A percentile compares a stretch with the other conserved stretches of the same genome.
Conservation (phyloP, 2,113 vertebrate species). For the Pheucticus melanocephalus region DNA sequence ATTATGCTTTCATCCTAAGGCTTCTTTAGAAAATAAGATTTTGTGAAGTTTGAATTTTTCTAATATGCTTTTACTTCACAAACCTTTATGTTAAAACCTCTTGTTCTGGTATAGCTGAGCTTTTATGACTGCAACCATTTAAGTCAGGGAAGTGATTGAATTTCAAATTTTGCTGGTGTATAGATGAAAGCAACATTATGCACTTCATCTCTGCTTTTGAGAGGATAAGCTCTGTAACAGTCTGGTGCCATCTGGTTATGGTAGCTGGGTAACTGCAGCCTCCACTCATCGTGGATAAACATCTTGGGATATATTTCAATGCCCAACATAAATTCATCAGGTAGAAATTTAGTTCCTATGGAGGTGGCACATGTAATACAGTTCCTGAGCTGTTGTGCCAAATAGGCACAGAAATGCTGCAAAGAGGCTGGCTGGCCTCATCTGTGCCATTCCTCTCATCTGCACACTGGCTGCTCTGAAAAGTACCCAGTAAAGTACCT, state of each 20-base stretch:
- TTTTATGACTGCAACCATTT: not conserved
- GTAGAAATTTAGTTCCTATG: not conserved
- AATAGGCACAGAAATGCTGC: not conserved
- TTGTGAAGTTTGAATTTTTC: not conserved
- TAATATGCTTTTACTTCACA: not conserved
- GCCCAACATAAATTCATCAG: not conserved
- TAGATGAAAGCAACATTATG: rapidly evolving
- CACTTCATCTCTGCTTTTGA: not conserved
- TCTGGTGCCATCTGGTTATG: not conserved
- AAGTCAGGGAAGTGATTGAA: not conserved
- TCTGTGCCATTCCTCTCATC: rapidly evolving
- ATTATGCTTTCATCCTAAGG: not conserved
- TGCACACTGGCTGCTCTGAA: not conserved
- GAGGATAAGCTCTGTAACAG: not conserved
- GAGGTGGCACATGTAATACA: not conserved
- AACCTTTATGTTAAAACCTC: not conserved
- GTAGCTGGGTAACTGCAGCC: not conserved
- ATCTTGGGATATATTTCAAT: not conserved
- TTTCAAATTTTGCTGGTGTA: not conserved
- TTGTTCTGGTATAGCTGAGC: not conserved
- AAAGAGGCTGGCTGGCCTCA: not conserved
- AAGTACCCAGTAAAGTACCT: rapidly evolving
- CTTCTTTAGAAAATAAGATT: not conserved
- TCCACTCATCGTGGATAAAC: rapidly evolving
- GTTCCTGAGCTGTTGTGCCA: not conserved